A percentile compares a stretch with the other conserved stretches of the same genome.
These are phyloP conservation scores for Liolophura sinensis DNA, from an alignment of 1,140 invertebrate genomes.

Conservation along the genomic window DNA sequence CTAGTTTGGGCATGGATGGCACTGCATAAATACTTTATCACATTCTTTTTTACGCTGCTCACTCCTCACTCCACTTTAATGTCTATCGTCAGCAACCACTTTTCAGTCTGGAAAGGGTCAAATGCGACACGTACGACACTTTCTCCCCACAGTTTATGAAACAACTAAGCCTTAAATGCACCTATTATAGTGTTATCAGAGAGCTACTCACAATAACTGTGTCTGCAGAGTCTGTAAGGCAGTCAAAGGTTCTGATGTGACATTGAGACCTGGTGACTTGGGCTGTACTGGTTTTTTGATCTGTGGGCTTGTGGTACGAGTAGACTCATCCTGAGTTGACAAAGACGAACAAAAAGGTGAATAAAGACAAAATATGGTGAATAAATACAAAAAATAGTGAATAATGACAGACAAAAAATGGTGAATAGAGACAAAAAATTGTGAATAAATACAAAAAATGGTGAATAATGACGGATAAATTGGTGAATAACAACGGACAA, in stretches of 20 bases:
- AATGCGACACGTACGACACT: neutral
- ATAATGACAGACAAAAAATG: neutral
- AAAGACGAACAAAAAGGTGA: neutral
- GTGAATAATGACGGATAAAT: neutral
- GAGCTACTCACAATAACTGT: slow-evolving; percentile 42
- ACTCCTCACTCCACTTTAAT: neutral
- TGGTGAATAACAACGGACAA: too few relatives aligned
- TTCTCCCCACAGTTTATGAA: too few relatives aligned
- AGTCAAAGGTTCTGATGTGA: slow-evolving; percentile 48
- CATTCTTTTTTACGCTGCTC: neutral
- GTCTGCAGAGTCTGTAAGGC: slow-evolving; percentile 44
- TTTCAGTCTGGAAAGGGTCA: neutral
- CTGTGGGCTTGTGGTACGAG: slow-evolving; percentile 5
- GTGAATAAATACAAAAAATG: too few relatives aligned
- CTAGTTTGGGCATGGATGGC: too few relatives aligned
- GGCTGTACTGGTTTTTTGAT: neutral
- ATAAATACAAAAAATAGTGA: too few relatives aligned
- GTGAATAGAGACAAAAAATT: too few relatives aligned
- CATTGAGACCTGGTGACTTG: slow-evolving; percentile 41
- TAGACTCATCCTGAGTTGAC: neutral
- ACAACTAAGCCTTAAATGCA: too few relatives aligned
- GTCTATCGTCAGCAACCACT: neutral
- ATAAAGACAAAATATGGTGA: too few relatives aligned
- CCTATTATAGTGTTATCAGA: too few relatives aligned
- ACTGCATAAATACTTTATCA: neutral